These are phyloP conservation scores for Amphimallon solstitiale DNA, from an alignment of 2,888 invertebrate species.

Conservation along the genomic window DNA sequence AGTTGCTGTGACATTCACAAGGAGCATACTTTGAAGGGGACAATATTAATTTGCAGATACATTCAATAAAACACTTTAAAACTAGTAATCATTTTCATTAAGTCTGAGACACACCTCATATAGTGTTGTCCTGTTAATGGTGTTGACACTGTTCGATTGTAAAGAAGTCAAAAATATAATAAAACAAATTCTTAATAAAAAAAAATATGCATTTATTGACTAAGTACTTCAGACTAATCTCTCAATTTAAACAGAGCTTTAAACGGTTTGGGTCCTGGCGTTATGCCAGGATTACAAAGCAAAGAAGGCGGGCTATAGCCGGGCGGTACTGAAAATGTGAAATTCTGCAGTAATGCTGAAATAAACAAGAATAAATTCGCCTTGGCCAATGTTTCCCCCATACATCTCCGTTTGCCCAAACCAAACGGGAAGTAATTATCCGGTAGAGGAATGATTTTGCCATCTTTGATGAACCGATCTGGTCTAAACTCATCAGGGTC, in stretches of 20 bases:
- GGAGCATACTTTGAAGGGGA: no score
- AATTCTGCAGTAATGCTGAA: slow-evolving; percentile 78
- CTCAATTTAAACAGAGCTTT: slow-evolving; percentile 69
- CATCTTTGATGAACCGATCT: slow-evolving; percentile 77
- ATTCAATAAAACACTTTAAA: no score
- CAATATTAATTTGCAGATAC: no score
- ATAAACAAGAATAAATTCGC: slow-evolving; percentile 83
- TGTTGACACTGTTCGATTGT: no score
- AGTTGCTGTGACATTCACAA: no score
- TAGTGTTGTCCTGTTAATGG: no score
- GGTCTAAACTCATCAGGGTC: slow-evolving; percentile 79
- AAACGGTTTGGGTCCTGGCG: slow-evolving; percentile 79
- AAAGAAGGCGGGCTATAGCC: slow-evolving; percentile 71
- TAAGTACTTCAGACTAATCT: slow-evolving; percentile 30
- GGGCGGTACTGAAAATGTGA: slow-evolving; percentile 73
- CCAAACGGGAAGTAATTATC: slow-evolving; percentile 83
- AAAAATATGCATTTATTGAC: neutral
- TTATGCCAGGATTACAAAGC: slow-evolving; percentile 76
- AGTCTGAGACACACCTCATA: no score
- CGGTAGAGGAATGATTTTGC: slow-evolving; percentile 68
- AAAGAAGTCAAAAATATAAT: no score
- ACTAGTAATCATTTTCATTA: no score
- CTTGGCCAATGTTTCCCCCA: slow-evolving; percentile 82
- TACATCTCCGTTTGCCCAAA: slow-evolving; percentile 80
- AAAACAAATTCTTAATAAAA: neutral